Conservation (phyloP, 2,888 invertebrate genomes). For the Drosophila nr. fundita region DNA sequence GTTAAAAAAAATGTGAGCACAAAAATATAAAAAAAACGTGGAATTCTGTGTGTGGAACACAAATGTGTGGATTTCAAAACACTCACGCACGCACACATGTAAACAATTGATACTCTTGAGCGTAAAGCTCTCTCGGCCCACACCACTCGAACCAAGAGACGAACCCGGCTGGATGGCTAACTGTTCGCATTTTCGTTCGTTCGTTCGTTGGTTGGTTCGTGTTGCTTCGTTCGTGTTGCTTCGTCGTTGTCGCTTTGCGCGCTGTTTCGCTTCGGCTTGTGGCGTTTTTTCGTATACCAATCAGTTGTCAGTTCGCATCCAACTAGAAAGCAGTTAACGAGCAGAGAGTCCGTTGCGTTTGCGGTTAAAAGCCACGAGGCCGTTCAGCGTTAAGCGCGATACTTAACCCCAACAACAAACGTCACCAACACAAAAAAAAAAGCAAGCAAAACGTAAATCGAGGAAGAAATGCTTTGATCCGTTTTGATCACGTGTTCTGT, state of each 20-base stretch:
- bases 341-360: conserved; percentile 82
- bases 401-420: conserved; percentile 61
- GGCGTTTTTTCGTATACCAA: conserved; percentile 64
- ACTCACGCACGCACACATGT: conserved; percentile 14
- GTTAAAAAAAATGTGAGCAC: conserved; percentile 51
- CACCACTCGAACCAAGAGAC: conserved; percentile 13
- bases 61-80: conserved; percentile 61
- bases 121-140: conserved; percentile 42
- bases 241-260: conserved; percentile 43
- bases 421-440: conserved; percentile 35
- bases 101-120: conserved; percentile 13
- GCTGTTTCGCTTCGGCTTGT: conserved; percentile 62
- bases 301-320: conserved; percentile 85
- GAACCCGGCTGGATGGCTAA: conserved; percentile 26
- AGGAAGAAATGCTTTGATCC: conserved; percentile 25
- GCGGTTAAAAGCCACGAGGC: conserved; percentile 85
- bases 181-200: not conserved
- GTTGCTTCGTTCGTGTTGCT: conserved; percentile 40
- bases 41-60: conserved; percentile 59
- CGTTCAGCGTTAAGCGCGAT: conserved; percentile 75
- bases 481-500: conserved; percentile 51
- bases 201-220: conserved; percentile 4
- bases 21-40: conserved; percentile 60
- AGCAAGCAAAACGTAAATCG: not conserved
- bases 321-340: conserved; percentile 84